Percentiles rank a stretch among this genome's conserved stretches.
Conservation (phyloP, 2,888 invertebrate genomes). For the Eupithecia pulchellata region DNA sequence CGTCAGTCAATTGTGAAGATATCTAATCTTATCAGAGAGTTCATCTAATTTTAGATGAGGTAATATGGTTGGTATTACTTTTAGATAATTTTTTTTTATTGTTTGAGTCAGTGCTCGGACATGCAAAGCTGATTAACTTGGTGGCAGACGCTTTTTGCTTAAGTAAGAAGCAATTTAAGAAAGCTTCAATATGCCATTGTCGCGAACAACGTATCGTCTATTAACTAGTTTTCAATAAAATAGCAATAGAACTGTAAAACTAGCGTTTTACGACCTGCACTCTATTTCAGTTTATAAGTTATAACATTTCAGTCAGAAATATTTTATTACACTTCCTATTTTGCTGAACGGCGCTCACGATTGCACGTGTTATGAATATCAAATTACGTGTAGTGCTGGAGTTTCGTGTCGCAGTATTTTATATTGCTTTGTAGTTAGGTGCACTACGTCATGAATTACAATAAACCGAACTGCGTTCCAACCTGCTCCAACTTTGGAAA, state of each 20-base stretch:
- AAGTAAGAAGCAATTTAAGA: background rate
- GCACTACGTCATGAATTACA: conserved; percentile 52
- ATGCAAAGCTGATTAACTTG: background rate
- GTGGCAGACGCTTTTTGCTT: background rate
- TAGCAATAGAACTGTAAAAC: conserved; percentile 29
- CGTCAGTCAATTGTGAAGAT: background rate
- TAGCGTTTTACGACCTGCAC: conserved; percentile 66
- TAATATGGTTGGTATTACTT: background rate
- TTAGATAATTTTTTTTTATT: background rate
- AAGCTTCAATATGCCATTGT: background rate
- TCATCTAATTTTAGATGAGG: background rate
- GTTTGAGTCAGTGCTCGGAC: no score
- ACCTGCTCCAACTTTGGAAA: conserved; percentile 24
- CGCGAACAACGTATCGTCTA: background rate
- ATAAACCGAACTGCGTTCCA: conserved; percentile 41
- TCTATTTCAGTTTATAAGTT: conserved; percentile 74
- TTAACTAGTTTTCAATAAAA: conserved; percentile 16
- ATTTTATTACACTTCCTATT: conserved; percentile 76
- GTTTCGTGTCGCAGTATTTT: conserved; percentile 60
- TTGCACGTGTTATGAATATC: conserved; percentile 75
- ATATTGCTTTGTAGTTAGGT: conserved; percentile 57
- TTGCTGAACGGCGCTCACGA: conserved; percentile 72
- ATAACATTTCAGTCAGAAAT: conserved; percentile 72
- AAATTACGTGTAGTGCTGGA: conserved; percentile 61
- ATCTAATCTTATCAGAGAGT: background rate